Percentiles rank a stretch among this genome's conserved stretches.
phyloP scores from a whole-genome alignment of 2,113 vertebrate species.

The Etheostoma cragini region DNA sequence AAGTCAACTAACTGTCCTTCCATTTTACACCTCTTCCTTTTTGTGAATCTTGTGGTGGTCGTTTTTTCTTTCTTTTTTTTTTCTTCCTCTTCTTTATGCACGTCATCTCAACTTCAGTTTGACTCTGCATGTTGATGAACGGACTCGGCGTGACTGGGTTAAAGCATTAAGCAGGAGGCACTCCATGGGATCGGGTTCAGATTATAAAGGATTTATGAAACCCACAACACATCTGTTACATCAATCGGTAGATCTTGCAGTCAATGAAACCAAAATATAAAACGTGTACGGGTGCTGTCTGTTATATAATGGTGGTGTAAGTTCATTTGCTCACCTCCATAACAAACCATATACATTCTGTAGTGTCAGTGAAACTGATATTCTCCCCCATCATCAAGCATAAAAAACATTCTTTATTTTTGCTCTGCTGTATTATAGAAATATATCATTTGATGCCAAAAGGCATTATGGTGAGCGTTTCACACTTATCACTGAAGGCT shows the following conservation, averaged over 20 bases:
- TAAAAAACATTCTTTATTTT: not conserved
- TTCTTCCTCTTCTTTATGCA: not conserved
- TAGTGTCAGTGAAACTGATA: not conserved
- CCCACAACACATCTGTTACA: conserved; percentile 60
- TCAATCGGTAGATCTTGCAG: conserved; percentile 32
- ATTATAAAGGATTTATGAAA: conserved; percentile 76
- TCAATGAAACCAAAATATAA: conserved; percentile 22
- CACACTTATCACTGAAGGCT: not conserved
- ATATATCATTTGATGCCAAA: not conserved
- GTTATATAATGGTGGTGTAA: not conserved
- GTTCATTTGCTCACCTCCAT: not conserved
- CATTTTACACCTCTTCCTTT: conserved; percentile 75
- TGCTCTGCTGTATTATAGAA: not conserved
- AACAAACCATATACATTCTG: not conserved
- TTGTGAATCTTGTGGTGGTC: not conserved
- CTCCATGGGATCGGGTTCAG: conserved; percentile 62
- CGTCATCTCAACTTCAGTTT: conserved; percentile 2
- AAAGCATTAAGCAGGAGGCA: conserved; percentile 53
- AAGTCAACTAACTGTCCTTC: conserved; percentile 57
- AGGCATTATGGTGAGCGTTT: not conserved
- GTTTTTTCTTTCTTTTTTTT: not conserved
- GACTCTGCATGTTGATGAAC: conserved; percentile 9
- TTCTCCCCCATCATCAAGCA: not conserved
- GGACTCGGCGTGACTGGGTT: not conserved
- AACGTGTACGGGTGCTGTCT: not conserved